Conservation (phyloP, 2,797 vertebrate genomes). For the Sorex maritimensis region DNA sequence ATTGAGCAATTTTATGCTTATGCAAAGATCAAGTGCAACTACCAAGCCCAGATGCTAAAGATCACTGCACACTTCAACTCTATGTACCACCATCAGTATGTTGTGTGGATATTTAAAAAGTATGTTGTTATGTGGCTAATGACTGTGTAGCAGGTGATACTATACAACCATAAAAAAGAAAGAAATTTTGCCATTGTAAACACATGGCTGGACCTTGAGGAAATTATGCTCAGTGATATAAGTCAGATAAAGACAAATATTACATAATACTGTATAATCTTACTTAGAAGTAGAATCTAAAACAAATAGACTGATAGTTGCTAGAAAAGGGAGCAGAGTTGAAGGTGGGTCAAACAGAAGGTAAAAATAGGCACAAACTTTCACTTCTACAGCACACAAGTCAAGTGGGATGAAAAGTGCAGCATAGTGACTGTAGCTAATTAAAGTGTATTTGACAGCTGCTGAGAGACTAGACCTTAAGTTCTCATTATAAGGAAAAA, state of each 20-base stretch:
- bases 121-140: neutral
- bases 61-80: neutral
- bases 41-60: neutral
- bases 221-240: too few species aligned
- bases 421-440: neutral
- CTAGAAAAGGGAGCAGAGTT: neutral
- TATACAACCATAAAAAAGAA: neutral
- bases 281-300: neutral
- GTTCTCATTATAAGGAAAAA: neutral
- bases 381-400: neutral
- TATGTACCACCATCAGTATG: neutral
- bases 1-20: neutral
- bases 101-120: neutral
- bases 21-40: neutral
- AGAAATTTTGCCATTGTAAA: neutral
- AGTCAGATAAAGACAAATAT: too few species aligned
- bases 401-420: neutral
- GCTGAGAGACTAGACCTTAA: neutral
- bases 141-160: neutral
- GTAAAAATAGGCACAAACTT: neutral
- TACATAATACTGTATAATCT: neutral
- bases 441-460: neutral
- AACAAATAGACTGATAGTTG: neutral
- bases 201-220: too few species aligned
- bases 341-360: neutral